Evolutionary conservation across 2,888 invertebrate genomes (phyloP).

Genomic region (Dexiosoma caninum): DNA sequence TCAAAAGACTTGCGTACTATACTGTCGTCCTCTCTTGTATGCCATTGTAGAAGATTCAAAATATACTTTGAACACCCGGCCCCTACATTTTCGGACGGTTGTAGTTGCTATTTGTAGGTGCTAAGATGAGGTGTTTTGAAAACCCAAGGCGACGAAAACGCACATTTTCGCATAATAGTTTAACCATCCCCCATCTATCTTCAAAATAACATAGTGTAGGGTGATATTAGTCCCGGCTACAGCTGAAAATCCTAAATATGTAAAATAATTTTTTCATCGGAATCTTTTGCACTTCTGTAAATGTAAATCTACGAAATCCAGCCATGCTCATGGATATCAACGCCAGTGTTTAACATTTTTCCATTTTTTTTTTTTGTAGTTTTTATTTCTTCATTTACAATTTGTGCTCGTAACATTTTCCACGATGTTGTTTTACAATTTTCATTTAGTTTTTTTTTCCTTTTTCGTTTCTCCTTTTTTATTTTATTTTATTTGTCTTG

Average conservation of each 20-base stretch:
- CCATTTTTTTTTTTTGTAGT: conserved; percentile 4
- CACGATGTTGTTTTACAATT: conserved; percentile 14
- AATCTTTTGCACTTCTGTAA: neutral
- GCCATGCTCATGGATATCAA: conserved; percentile 17
- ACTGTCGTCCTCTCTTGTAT: too few species aligned
- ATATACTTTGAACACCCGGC: too few species aligned
- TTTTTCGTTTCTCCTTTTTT: neutral
- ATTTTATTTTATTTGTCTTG: too few species aligned
- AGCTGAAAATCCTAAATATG: neutral
- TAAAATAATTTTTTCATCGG: neutral
- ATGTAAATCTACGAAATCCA: conserved; percentile 37
- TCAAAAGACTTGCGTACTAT: too few species aligned
- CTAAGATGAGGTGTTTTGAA: too few species aligned
- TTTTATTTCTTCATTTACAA: conserved; percentile 8
- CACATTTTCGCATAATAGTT: too few species aligned
- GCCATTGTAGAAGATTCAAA: too few species aligned
- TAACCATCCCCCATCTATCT: too few species aligned
- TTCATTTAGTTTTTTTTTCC: neutral
- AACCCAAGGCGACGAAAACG: too few species aligned
- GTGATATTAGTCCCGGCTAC: neutral
- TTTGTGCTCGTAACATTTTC: conserved; percentile 45
- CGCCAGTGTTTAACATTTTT: conserved; percentile 2
- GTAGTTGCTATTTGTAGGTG: too few species aligned
- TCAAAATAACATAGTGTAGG: too few species aligned
- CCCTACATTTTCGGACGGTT: too few species aligned